Base-by-base conservation (phyloP, 2,888 invertebrate species). In the Troglohyphantes excavatus region DNA sequence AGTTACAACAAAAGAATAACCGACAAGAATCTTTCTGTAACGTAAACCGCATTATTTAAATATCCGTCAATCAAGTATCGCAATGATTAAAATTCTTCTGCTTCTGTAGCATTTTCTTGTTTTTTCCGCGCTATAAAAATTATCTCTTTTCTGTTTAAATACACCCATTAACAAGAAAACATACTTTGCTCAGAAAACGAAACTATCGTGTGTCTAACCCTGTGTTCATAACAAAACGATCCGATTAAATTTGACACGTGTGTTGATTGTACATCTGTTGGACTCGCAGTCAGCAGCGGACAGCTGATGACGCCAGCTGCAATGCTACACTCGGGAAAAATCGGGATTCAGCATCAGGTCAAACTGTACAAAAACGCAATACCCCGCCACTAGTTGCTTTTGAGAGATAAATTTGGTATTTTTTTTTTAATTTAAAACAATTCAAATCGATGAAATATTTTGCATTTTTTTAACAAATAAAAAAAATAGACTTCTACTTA, bases 261-360 rank as follows among this genome's bases (percentile, higher is more conserved):
- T 53, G 39, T 53, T 53, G 53, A 53, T 53, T 53, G 53, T n/a
- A 53, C n/a, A 13, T 53, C 17, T 39, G 39, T 39, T 39, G 39
- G 13, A 39, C 39, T 11, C n/a, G 5, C 17, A n/a, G 53, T 1
- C 53, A 53, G 53, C 53, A 53, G 13, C 53, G 53, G 53, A 53
- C 53, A 21, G 65, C 26, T 23, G 27, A 23, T 65, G 65, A 23
- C 65, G 29, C 6, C 68, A 68, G 68, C 68, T 68, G 68, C 68
- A 33, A 33, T 19, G 17, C 33, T 68, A 27, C 68, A 68, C 68
- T 29, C 68, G 68, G 68, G 68, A 68, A 68, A 68, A 68, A 33
- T 19, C 2, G 7, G 68, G 9, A 33, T 2, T 33, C 33, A 33
- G 33, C 68, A 68, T 68, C 68, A 68, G 68, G 68, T 29, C 27